phyloP scores from a whole-genome alignment of 2,888 invertebrate species.

The Eucriotettix oculatus region DNA sequence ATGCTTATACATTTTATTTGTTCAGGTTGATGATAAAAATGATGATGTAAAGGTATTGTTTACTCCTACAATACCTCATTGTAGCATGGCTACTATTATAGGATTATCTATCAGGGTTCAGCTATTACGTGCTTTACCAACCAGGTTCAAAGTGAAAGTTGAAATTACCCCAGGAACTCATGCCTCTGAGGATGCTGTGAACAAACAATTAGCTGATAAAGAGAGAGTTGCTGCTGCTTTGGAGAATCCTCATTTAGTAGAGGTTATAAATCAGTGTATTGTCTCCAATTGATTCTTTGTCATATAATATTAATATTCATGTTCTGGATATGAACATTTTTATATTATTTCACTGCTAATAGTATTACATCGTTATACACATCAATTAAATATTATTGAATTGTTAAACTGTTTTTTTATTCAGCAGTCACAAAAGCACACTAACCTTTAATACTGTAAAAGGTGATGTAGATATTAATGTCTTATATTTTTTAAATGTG shows the following conservation, averaged over 20 bases:
- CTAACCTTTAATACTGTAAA: no score
- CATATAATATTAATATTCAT: no score
- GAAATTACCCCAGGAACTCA: constrained; percentile 86
- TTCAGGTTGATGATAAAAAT: constrained; percentile 50
- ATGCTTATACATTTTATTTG: neutral
- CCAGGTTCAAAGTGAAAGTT: constrained; percentile 69
- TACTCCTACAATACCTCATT: constrained; percentile 97
- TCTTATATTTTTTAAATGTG: no score
- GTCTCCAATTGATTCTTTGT: neutral
- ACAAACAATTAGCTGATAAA: constrained; percentile 95
- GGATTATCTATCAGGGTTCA: constrained; percentile 88
- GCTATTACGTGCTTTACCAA: constrained; percentile 65
- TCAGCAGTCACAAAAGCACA: no score
- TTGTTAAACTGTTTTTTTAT: no score
- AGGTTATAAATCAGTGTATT: constrained; percentile 90
- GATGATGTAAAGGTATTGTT: constrained; percentile 63
- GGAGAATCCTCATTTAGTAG: constrained; percentile 79
- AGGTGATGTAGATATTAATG: no score
- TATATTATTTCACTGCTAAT: no score
- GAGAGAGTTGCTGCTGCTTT: constrained; percentile 94
- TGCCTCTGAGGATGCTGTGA: constrained; percentile 79
- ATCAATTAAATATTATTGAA: no score
- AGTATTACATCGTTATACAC: no score
- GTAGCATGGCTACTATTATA: constrained; percentile 93
- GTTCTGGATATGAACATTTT: no score